Evolutionary conservation across 2,888 invertebrate species (phyloP), one percentile per base, ranked within the genome.

Genomic region (Thelaira solivaga): DNA sequence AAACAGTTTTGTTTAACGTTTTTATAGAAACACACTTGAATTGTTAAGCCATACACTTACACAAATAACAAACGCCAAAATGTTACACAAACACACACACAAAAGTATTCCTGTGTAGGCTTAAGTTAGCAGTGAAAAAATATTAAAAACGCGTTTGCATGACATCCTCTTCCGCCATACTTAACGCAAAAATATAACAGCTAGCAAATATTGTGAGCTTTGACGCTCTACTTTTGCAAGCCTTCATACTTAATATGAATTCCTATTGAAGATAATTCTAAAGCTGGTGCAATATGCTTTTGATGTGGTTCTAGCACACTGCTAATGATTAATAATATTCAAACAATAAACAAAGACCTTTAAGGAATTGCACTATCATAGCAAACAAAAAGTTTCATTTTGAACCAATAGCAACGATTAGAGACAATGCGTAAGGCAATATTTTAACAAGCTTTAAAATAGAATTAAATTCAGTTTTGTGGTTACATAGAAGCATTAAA

Each of bases 131-230:
- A 57, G 29, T 22, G 57, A 53, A 49, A 47, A 59, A 77, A 51
- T 26, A 68, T 53, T 26, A 24, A 65, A 51, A 68, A 59, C 72
- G 57, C 71, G 55, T 79, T 57, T 51, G 71, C 39, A 20, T 2
- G 16, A 22, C 18, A 57, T 79, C 62, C 79, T 51, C 39, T 75
- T 79, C 77, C 77, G 77, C 65, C 61, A 74, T 31, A 74, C 64
- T 74, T 65, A 49, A 49, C 62, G 29, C 45, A 45, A 4, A 64
- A 69, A 64, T 74, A 45, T 65, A 64, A 64, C 59, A 69, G 69
- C 47, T 64, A 69, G 16, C 39, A 29, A 39, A 29, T 61, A 41
- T 39, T 55, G 34, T 64, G 39, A 47, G 29, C 29, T 53, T 24
- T 51, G 61, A 65, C 22, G 43, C 31, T n/a, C n/a, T n/a, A n/a